phyloP scores from a whole-genome alignment of 1,140 invertebrate species.

The Olivierus martensii region DNA sequence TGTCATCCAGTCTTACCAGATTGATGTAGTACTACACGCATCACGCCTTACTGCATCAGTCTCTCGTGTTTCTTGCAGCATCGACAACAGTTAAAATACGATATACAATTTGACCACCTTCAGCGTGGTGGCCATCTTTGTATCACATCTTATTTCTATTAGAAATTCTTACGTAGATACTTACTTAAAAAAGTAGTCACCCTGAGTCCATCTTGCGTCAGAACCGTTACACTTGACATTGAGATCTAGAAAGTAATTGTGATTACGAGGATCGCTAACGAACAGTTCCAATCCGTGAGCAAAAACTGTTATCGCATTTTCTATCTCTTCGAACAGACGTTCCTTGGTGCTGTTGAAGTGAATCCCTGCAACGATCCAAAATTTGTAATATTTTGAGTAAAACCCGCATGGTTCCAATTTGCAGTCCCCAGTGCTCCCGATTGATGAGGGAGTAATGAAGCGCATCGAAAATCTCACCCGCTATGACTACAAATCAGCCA shows the following conservation, averaged over 20 bases:
- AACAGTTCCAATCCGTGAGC: slow-evolving; percentile 80
- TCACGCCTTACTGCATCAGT: too few relatives aligned
- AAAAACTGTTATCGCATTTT: slow-evolving; percentile 77
- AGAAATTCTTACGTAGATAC: slow-evolving; percentile 1
- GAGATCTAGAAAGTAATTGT: slow-evolving; percentile 55
- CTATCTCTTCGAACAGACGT: slow-evolving; percentile 67
- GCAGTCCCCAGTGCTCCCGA: neutral
- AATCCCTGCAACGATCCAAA: slow-evolving; percentile 44
- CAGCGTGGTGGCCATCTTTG: too few relatives aligned
- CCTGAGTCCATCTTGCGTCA: slow-evolving; percentile 55
- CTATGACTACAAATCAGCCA: neutral
- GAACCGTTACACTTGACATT: slow-evolving; percentile 61
- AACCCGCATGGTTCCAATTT: neutral
- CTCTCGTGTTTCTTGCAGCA: too few relatives aligned
- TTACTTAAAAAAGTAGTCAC: slow-evolving; percentile 51
- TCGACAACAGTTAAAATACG: too few relatives aligned
- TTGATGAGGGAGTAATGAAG: neutral
- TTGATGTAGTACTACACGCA: too few relatives aligned
- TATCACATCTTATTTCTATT: neutral
- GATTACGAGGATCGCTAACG: slow-evolving; percentile 47
- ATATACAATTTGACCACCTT: too few relatives aligned
- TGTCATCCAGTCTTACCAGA: too few relatives aligned
- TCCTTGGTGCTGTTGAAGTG: slow-evolving; percentile 76
- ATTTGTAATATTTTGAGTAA: neutral
- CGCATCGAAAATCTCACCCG: neutral